A percentile compares a stretch with the other conserved stretches of the same genome.
Evolutionary conservation across 2,797 vertebrate genomes (phyloP).

Genomic region (Mastacembelus armatus): DNA sequence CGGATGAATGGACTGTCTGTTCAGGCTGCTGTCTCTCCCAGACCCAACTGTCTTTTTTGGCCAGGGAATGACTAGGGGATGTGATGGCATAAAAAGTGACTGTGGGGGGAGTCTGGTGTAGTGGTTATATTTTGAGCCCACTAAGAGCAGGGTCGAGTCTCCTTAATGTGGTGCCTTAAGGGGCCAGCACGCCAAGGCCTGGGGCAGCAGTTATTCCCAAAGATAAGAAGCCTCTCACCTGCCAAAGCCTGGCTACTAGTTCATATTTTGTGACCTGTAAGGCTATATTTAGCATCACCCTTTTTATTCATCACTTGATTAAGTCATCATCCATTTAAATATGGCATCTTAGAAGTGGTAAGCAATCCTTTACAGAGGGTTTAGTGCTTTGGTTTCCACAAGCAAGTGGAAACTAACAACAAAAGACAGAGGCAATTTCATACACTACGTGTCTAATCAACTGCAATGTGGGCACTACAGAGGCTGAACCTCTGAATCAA

Average conservation of each 20-base stretch:
- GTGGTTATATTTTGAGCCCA: conserved; percentile 41
- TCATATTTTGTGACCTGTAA: conserved; percentile 25
- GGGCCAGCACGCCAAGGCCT: conserved; percentile 20
- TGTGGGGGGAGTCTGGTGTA: conserved; percentile 20
- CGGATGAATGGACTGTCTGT: conserved; percentile 80
- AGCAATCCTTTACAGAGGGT: conserved; percentile 23
- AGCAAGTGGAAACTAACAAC: conserved; percentile 35
- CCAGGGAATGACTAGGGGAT: conserved; percentile 37
- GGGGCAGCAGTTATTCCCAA: conserved; percentile 35
- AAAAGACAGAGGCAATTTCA: conserved; percentile 37
- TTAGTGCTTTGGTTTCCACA: conserved; percentile 31
- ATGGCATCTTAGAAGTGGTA: conserved; percentile 27
- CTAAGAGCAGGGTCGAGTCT: conserved; percentile 25
- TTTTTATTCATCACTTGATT: conserved; percentile 24
- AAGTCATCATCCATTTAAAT: conserved; percentile 26
- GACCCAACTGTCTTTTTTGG: conserved; percentile 59
- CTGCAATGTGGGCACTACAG: conserved; percentile 34
- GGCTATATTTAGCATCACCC: conserved; percentile 34
- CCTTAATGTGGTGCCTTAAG: conserved; percentile 20
- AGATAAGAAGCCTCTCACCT: conserved; percentile 44
- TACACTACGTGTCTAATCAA: conserved; percentile 41
- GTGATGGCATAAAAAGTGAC: conserved; percentile 36
- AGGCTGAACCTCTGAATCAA: conserved; percentile 25
- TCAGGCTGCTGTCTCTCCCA: conserved; percentile 62
- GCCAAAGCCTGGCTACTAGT: conserved; percentile 30